Percentiles rank a stretch among this genome's conserved stretches.
phyloP scores from a whole-genome alignment of 1,140 invertebrate species.

The Drosophila simulans region DNA sequence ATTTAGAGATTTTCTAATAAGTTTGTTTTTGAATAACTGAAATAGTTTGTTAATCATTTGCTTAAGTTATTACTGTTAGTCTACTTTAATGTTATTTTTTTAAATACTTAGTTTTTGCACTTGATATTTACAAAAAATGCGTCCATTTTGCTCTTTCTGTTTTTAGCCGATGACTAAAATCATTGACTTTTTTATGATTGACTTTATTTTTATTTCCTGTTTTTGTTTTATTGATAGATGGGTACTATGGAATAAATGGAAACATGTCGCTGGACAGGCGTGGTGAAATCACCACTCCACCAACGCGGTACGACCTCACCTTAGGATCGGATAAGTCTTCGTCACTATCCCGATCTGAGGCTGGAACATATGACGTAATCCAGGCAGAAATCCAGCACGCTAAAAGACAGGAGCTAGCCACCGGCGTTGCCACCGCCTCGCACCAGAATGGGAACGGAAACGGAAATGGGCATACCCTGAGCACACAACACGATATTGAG shows the following conservation, averaged over 20 bases:
- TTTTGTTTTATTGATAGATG: constrained; percentile 46
- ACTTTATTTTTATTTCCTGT: constrained; percentile 18
- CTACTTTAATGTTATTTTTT: neutral
- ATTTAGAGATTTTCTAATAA: neutral
- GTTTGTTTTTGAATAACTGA: neutral
- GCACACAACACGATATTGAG: constrained; percentile 54
- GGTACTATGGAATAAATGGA: constrained; percentile 84
- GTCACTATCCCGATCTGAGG: constrained; percentile 81
- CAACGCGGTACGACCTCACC: constrained; percentile 79
- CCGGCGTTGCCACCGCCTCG: constrained; percentile 59
- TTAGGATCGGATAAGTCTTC: constrained; percentile 83
- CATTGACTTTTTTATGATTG: constrained; percentile 17
- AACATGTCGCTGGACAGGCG: constrained; percentile 84
- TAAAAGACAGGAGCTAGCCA: constrained; percentile 76
- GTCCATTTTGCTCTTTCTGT: too few relatives aligned
- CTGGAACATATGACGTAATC: constrained; percentile 83
- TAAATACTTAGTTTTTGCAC: too few relatives aligned
- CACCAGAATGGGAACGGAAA: constrained; percentile 66
- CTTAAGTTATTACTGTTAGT: neutral
- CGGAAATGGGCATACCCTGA: constrained; percentile 17
- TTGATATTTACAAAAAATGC: too few relatives aligned
- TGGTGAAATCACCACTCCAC: constrained; percentile 70
- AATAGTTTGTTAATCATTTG: neutral
- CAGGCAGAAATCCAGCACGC: constrained; percentile 82
- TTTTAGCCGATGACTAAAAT: too few relatives aligned